Conservation (phyloP, 2,113 vertebrate species). For the Psittacula cyanocephala region DNA sequence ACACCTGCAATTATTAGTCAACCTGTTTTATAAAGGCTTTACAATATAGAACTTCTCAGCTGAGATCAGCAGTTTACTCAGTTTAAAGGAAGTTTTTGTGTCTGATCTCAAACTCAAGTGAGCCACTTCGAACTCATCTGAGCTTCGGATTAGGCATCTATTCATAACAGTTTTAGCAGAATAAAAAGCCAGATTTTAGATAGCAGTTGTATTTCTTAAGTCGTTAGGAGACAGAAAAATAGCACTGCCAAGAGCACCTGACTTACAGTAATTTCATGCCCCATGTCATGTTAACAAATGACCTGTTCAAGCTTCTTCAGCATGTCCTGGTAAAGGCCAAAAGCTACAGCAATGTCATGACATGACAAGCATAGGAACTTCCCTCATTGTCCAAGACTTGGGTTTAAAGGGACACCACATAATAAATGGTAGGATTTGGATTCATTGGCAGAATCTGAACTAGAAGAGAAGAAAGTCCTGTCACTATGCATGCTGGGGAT, state of each 20-base stretch:
- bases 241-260: not conserved
- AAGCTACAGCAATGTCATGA: not conserved
- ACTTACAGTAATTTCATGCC: not conserved
- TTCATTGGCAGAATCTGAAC: not conserved
- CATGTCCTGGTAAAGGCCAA: not conserved
- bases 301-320: not conserved
- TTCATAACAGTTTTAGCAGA: not conserved
- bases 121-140: not conserved
- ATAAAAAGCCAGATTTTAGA: not conserved
- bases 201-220: not conserved
- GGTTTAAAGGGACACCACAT: not conserved
- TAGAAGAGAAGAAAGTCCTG: not conserved
- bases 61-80: not conserved
- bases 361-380: not conserved
- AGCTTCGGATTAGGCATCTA: not conserved
- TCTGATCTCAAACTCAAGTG: not conserved
- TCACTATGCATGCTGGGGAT: not conserved
- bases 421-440: not conserved
- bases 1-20: not conserved
- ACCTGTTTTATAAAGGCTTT: not conserved
- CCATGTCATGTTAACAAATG: not conserved
- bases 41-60: not conserved
- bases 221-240: not conserved
- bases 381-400: not conserved
- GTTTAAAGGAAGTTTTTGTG: not conserved